Evolutionary conservation across 1,140 invertebrate genomes (phyloP).

Genomic region (Xylocopa sonorina): DNA sequence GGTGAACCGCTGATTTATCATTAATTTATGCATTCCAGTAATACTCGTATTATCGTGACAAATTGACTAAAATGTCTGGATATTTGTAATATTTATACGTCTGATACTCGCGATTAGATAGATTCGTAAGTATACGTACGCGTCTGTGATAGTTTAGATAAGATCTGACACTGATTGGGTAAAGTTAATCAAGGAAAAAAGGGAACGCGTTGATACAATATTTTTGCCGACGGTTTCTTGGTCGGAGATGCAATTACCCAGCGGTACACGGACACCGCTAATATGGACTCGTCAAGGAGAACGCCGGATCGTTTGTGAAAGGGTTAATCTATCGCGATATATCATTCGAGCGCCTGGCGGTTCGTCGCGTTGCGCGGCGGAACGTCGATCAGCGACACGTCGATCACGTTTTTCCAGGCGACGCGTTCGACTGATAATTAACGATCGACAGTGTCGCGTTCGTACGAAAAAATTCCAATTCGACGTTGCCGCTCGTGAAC

Average conservation of each 20-base stretch:
- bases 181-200: not conserved
- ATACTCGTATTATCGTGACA: too few relatives aligned
- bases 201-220: not conserved
- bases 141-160: not conserved
- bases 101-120: too few relatives aligned
- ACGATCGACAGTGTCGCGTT: not conserved
- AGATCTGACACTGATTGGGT: slow-evolving; percentile 6
- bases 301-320: slow-evolving; percentile 37
- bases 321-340: slow-evolving; percentile 47
- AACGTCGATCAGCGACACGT: slow-evolving; percentile 21
- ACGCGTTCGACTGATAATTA: slow-evolving; percentile 5
- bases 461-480: not conserved
- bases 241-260: slow-evolving; percentile 11
- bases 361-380: not conserved
- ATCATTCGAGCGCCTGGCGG: slow-evolving; percentile 33
- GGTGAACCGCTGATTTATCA: too few relatives aligned
- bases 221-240: slow-evolving; percentile 7
- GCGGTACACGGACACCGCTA: not conserved
- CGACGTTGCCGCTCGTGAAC: not conserved
- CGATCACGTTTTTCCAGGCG: slow-evolving; percentile 3
- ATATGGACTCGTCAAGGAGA: slow-evolving; percentile 40
- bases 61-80: too few relatives aligned
- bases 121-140: too few relatives aligned
- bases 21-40: too few relatives aligned
- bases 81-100: too few relatives aligned